Conservation (phyloP, 2,888 invertebrate species). For the Chydorus sphaericus region DNA sequence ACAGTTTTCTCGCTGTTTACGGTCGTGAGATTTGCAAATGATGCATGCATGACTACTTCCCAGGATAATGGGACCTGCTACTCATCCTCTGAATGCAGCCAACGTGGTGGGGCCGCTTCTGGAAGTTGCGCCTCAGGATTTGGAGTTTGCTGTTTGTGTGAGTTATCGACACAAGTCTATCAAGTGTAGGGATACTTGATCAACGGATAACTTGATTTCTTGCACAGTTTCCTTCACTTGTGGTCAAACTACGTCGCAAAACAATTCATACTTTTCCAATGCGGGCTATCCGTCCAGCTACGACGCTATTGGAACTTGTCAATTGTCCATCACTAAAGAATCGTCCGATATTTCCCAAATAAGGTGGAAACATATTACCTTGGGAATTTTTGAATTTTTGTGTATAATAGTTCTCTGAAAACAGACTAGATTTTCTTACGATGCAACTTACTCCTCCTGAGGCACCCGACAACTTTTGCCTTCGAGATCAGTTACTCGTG, state of each 20-base stretch:
- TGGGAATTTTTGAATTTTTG: slow-evolving; percentile 11
- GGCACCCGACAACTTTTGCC: slow-evolving; percentile 56
- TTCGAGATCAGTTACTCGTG: slow-evolving; percentile 69
- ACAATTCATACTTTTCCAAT: slow-evolving; percentile 76
- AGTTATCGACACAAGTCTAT: no score
- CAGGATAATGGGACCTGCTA: slow-evolving; percentile 25
- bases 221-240: slow-evolving; percentile 60
- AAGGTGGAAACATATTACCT: slow-evolving; percentile 37
- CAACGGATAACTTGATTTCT: not conserved
- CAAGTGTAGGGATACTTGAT: no score
- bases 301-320: slow-evolving; percentile 69
- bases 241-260: slow-evolving; percentile 58
- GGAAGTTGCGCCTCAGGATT: slow-evolving; percentile 17
- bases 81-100: slow-evolving; percentile 22
- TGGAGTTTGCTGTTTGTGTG: slow-evolving; percentile 17
- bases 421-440: slow-evolving; percentile 60
- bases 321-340: slow-evolving; percentile 60
- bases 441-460: slow-evolving; percentile 64
- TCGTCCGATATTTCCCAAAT: slow-evolving; percentile 69
- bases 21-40: slow-evolving; percentile 23
- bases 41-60: slow-evolving; percentile 22
- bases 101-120: slow-evolving; percentile 15
- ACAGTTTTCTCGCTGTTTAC: slow-evolving; percentile 23
- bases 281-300: slow-evolving; percentile 58
- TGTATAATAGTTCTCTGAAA: slow-evolving; percentile 15